Percentiles rank a stretch among this genome's conserved stretches.
These are phyloP conservation scores for Trialeurodes vaporariorum DNA, from an alignment of 1,140 invertebrate species.

Conservation along the genomic window DNA sequence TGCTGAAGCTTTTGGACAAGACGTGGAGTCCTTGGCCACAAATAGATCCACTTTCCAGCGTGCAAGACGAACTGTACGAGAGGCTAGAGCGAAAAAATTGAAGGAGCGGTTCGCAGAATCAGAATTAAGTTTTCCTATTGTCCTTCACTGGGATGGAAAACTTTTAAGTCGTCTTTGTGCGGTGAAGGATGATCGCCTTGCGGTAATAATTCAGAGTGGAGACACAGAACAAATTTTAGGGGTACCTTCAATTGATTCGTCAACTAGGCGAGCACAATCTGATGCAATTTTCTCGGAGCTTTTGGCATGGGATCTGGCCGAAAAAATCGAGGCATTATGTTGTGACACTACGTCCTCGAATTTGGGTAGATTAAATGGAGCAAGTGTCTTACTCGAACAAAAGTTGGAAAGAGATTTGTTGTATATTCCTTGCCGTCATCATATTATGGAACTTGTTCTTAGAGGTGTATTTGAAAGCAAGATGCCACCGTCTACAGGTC, in stretches of 20 bases:
- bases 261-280: constrained; percentile 11
- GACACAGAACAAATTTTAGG: constrained; percentile 13
- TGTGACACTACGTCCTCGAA: neutral
- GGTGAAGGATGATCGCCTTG: constrained; percentile 10
- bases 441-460: constrained; percentile 13
- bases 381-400: constrained; percentile 15
- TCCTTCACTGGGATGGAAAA: constrained; percentile 25
- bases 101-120: constrained; percentile 20
- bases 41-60: constrained; percentile 4
- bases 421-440: constrained; percentile 16
- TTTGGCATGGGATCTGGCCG: neutral
- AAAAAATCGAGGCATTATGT: neutral
- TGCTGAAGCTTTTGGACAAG: constrained; percentile 5
- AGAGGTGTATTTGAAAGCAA: constrained; percentile 11
- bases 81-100: constrained; percentile 15
- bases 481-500: constrained; percentile 11
- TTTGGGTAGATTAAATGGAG: neutral
- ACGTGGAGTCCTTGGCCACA: neutral
- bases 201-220: constrained; percentile 12
- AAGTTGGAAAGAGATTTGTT: constrained; percentile 11
- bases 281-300: neutral
- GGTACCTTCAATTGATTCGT: constrained; percentile 6
- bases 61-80: neutral
- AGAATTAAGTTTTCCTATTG: constrained; percentile 13
- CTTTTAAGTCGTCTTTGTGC: constrained; percentile 17